Evolutionary conservation across 2,888 invertebrate species (phyloP).

Genomic region (Torymus texanus): DNA sequence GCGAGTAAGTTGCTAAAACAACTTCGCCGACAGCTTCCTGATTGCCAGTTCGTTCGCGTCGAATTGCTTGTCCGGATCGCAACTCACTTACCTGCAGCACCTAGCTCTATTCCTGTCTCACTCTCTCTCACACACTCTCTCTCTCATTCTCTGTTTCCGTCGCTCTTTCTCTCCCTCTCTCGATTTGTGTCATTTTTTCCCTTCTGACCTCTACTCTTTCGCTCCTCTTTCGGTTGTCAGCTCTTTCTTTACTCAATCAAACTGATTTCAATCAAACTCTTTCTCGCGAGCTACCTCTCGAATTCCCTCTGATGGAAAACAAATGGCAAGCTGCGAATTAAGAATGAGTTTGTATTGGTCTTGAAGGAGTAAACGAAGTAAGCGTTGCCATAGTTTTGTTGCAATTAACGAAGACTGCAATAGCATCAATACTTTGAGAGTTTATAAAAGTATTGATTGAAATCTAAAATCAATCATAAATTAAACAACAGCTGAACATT

Average conservation of each 20-base stretch:
- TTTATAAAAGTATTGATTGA: too few relatives aligned
- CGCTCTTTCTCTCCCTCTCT: not conserved
- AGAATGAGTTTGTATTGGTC: too few relatives aligned
- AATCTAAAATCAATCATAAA: too few relatives aligned
- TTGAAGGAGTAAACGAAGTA: too few relatives aligned
- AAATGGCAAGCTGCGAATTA: not conserved
- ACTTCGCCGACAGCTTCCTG: conserved; percentile 69
- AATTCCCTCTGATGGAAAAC: not conserved
- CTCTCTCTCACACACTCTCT: not conserved
- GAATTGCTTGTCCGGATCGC: conserved; percentile 60
- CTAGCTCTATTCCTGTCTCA: not conserved
- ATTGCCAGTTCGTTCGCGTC: conserved; percentile 69
- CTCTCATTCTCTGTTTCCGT: not conserved
- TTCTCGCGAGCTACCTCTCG: not conserved
- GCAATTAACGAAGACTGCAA: too few relatives aligned
- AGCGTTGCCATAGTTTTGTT: too few relatives aligned
- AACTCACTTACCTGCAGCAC: conserved; percentile 9
- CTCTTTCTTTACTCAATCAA: not conserved
- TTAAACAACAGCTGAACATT: too few relatives aligned
- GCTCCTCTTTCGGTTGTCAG: not conserved
- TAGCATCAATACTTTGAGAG: too few relatives aligned
- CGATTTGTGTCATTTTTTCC: not conserved
- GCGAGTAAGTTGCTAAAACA: conserved; percentile 65
- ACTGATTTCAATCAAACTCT: not conserved
- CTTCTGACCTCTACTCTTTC: not conserved